Base-by-base conservation (phyloP, 2,113 vertebrate genomes). In the Chrysemys picta region DNA sequence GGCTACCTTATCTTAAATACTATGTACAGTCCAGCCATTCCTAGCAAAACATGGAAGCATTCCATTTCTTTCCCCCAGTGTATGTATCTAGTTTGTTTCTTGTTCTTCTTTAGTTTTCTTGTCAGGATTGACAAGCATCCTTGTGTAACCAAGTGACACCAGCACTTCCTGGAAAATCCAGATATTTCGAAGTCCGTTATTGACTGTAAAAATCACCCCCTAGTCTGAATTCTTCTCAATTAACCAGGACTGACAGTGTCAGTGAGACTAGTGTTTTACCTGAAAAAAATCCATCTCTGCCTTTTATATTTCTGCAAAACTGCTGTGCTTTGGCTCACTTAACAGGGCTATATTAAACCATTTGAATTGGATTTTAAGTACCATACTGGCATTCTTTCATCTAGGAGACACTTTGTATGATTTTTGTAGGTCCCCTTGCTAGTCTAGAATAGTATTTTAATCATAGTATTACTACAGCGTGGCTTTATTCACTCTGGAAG, bases 91-190 rank as follows among this genome's bases (percentile, higher is more conserved):
- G 25, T 81, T 92, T 92, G 57, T 47, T 12, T 24, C 49, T 87
- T 89, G 47, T 79, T 69, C 47, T 87, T 45, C 86, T 89, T 96
- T 92, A 95, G 81, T 92, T 92, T 85, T 89, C 82, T 91, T 96
- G 89, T 96, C 93, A 96, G 87, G 85, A 95, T 35, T 89, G 88
- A 97, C 91, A 96, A 90, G 90, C 93, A 79, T 95, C 69, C 8
- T 49, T 84, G 80, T 91, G 89, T 79, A 97, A 96, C 53, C 91
- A 94, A 97, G 82, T 94, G 62, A 97, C 88, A 88, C 10, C 59
- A 95, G 86, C 96, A 93, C 84, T 96, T 95, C 75, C 92, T 92
- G 95, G 80, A 95, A 93, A 95, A 97, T 86, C 80, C 21, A 31
- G 91, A 50, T 91, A 88, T 89, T 97, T 97, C 89, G 92, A 97